Percentiles rank a stretch among this genome's conserved stretches.
phyloP scores from a whole-genome alignment of 2,888 invertebrate genomes.

The Thyatira batis region DNA sequence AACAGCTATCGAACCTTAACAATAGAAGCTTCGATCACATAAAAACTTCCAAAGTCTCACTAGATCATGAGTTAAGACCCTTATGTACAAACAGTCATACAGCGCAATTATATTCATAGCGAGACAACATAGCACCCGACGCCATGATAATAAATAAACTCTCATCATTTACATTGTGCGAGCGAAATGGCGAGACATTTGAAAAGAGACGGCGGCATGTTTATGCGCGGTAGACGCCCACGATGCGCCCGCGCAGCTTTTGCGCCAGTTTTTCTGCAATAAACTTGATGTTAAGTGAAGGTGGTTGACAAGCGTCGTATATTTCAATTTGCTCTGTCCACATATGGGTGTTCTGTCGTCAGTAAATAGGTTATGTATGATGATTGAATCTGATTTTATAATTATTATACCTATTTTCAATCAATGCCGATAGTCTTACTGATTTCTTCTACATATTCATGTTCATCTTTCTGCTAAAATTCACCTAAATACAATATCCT shows the following conservation, averaged over 20 bases:
- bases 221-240: constrained; percentile 55
- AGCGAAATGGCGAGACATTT: constrained; percentile 23
- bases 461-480: no score
- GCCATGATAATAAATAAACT: constrained; percentile 56
- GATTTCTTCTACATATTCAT: no score
- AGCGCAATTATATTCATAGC: constrained; percentile 7
- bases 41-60: neutral
- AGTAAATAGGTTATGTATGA: neutral
- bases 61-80: neutral
- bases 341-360: constrained; percentile 14
- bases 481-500: no score
- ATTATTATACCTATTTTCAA: no score
- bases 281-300: constrained; percentile 47
- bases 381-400: constrained; percentile 6
- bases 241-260: constrained; percentile 54
- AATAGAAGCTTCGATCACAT: neutral
- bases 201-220: constrained; percentile 45
- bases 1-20: neutral
- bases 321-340: constrained; percentile 37
- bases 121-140: neutral
- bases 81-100: neutral
- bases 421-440: no score
- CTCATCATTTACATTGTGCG: constrained; percentile 64
- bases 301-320: constrained; percentile 42
- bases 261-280: constrained; percentile 64